Evolutionary conservation across 23 tunicate species (phyloP).

Genomic region (Diplosoma virens): DNA sequence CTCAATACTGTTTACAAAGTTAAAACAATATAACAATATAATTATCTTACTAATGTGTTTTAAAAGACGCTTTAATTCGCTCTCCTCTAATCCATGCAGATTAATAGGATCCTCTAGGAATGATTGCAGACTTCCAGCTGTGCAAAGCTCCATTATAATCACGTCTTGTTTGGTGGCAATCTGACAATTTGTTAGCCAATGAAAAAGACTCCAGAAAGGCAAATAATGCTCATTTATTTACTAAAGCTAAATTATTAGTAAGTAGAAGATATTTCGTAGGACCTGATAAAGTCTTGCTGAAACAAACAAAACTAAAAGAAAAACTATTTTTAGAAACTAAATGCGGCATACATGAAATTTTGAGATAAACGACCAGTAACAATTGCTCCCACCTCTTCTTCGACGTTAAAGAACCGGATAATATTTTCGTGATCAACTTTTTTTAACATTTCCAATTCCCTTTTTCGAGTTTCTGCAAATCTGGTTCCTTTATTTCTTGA

Average conservation of each 20-base stretch:
- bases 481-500: conserved; percentile 44
- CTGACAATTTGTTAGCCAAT: neutral
- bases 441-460: conserved; percentile 73
- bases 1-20: too few species aligned
- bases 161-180: conserved; percentile 50
- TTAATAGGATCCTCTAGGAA: conserved; percentile 90
- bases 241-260: too few species aligned
- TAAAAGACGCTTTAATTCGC: conserved; percentile 55
- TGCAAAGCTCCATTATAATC: conserved; percentile 91
- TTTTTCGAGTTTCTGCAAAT: conserved; percentile 44
- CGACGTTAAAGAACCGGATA: conserved; percentile 62
- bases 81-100: conserved; percentile 71
- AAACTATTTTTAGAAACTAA: too few species aligned
- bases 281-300: too few species aligned
- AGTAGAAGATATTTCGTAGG: too few species aligned
- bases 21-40: too few species aligned
- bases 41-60: conserved; percentile 81
- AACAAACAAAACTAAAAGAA: too few species aligned
- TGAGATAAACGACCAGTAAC: too few species aligned
- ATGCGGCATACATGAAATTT: too few species aligned
- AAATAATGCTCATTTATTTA: neutral
- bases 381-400: conserved; percentile 97
- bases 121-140: conserved; percentile 66
- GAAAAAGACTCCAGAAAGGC: neutral
- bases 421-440: conserved; percentile 73